Evolutionary conservation across 2,888 invertebrate species (phyloP).

Genomic region (Brachypterus glaber): DNA sequence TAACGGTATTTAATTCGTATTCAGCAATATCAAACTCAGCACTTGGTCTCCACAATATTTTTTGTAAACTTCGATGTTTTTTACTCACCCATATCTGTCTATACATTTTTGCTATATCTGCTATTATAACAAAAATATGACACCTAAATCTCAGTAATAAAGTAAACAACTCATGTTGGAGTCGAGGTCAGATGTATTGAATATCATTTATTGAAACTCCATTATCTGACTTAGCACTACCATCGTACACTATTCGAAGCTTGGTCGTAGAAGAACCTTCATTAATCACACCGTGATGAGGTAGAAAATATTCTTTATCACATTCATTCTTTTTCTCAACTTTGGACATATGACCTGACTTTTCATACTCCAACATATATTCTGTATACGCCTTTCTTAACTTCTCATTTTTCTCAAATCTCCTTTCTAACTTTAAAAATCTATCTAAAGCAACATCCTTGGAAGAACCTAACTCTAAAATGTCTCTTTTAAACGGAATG

Average conservation of each 20-base stretch:
- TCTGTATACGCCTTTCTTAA: too few species aligned
- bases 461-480: too few species aligned
- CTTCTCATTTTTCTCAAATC: too few species aligned
- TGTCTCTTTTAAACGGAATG: too few species aligned
- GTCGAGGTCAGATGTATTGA: not conserved
- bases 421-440: too few species aligned
- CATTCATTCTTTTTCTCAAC: too few species aligned
- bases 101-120: constrained; percentile 22
- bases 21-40: constrained; percentile 11
- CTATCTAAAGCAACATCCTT: too few species aligned
- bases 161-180: constrained; percentile 1
- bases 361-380: too few species aligned
- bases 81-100: constrained; percentile 13
- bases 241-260: not conserved
- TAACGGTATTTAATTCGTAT: constrained; percentile 19
- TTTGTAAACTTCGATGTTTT: constrained; percentile 7
- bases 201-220: not conserved
- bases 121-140: constrained; percentile 12
- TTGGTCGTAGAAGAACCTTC: not conserved
- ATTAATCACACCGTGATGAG: not conserved
- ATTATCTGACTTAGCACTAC: not conserved
- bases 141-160: constrained; percentile 18
- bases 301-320: too few species aligned
- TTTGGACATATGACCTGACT: too few species aligned
- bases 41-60: constrained; percentile 11